These are phyloP conservation scores for Saxicola maurus DNA, from an alignment of 2,797 vertebrate genomes.

Conservation along the genomic window DNA sequence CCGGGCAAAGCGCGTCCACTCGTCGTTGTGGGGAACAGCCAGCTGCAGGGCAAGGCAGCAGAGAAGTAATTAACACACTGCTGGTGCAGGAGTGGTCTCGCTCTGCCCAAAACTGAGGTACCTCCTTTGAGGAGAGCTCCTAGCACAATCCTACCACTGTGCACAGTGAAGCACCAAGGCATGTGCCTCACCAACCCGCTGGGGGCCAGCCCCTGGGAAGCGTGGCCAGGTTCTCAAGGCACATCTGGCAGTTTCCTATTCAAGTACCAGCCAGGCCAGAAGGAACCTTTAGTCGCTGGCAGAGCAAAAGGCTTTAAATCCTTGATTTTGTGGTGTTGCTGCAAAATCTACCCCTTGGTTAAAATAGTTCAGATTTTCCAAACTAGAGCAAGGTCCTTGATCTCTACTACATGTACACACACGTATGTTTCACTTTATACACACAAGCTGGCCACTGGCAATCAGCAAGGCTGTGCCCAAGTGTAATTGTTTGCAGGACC, in stretches of 20 bases:
- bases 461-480: neutral
- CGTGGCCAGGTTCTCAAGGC: neutral
- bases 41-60: constrained; percentile 73
- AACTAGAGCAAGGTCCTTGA: neutral
- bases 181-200: accelerated
- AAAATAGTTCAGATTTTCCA: neutral
- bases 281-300: neutral
- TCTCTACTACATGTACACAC: neutral
- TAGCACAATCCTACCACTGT: accelerated
- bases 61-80: neutral
- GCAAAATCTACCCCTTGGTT: neutral
- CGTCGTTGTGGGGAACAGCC: constrained; percentile 86
- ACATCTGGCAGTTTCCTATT: neutral
- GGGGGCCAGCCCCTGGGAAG: accelerated
- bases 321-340: neutral
- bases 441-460: neutral
- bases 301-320: neutral
- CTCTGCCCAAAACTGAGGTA: neutral
- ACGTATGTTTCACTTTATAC: accelerated
- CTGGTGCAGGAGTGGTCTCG: accelerated
- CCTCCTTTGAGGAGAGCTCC: neutral
- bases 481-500: neutral
- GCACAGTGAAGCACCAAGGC: neutral
- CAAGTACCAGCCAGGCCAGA: too few species aligned
- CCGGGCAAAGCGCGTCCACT: constrained; percentile 88